Base-by-base conservation (phyloP, 2,797 vertebrate species). In the Neoniphon sammara region DNA sequence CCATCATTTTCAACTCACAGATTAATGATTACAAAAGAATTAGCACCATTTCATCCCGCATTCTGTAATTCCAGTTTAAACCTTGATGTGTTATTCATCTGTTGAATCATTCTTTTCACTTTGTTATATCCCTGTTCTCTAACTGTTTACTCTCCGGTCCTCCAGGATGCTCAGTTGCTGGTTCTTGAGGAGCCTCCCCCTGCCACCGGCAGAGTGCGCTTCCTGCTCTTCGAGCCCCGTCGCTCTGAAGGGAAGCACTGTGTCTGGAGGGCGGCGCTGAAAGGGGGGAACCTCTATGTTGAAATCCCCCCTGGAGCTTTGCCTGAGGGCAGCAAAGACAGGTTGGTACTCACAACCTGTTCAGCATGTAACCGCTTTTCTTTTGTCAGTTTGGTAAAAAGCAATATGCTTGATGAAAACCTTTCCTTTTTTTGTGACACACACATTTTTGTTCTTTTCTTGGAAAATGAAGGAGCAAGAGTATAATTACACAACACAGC, bases 301-400 rank as follows among this genome's bases (percentile, higher is more conserved):
- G 97, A 99, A 92, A 97, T 99, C 70, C 96, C 97, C 42, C 94
- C 94, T 15, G 97, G 97, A 82, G 91, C 94, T 76, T 94, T 99
- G 91, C 97, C 98, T 0, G 97, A 98, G 88, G 97, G 98, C 87
- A 98, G 97, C 94, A 99, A 98, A 89, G 97, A 98, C 92, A 96
- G 97, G 97, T 98, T 39, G 54, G 92, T 14, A 4, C 3, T 23
- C 18, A 36, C 10, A 61, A 56, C 31, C n/a, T 21, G 5, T 31
- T 18, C 21, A 21, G 52, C 4, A 52, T 36, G 6, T 8, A 39
- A 60, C 34, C 11, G 20, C 0, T 11, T 56, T 65, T 53, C 20
- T 8, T 25, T 30, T 18, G 27, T 6, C 11, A 31, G 36, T 49
- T 0, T 42, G 11, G 34, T 62, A 18, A 44, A 46, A 14, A 5